Percentiles rank a stretch among this genome's conserved stretches.
Conservation (phyloP, 2,888 invertebrate genomes). For the Podabrus alpinus region DNA sequence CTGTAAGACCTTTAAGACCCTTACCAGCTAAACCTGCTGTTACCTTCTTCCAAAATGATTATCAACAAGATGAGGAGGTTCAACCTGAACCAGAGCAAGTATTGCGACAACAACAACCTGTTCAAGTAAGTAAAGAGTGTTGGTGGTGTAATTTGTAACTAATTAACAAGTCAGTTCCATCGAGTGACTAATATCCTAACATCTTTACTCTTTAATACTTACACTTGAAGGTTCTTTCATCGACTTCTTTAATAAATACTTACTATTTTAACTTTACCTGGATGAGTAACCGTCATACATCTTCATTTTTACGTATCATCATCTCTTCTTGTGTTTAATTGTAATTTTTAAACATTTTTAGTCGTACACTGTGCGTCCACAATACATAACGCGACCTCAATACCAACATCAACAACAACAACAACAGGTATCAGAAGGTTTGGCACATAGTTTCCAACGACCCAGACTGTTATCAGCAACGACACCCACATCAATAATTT, state of each 20-base stretch:
- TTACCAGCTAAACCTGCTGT: conserved; percentile 59
- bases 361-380: conserved; percentile 50
- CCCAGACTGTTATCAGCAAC: conserved; percentile 55
- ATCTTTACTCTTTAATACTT: not conserved
- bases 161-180: not conserved
- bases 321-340: not conserved
- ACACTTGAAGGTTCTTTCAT: not conserved
- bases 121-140: conserved; percentile 37
- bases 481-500: conserved; percentile 54
- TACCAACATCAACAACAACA: conserved; percentile 41
- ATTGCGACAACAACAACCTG: conserved; percentile 51
- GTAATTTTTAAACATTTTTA: conserved; percentile 35
- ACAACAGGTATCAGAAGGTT: conserved; percentile 40
- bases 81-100: conserved; percentile 62
- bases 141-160: not conserved
- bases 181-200: not conserved
- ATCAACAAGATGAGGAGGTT: conserved; percentile 64
- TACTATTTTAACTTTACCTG: not conserved
- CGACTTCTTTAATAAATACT: not conserved
- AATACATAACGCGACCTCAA: conserved; percentile 50
- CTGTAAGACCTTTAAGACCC: conserved; percentile 53
- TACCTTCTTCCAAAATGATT: conserved; percentile 74
- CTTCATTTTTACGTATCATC: not conserved
- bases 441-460: conserved; percentile 42
- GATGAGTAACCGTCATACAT: not conserved